Evolutionary conservation across 2,797 vertebrate genomes (phyloP), one percentile per base, ranked within the genome.

Genomic region (Platyrinchus mystaceus): DNA sequence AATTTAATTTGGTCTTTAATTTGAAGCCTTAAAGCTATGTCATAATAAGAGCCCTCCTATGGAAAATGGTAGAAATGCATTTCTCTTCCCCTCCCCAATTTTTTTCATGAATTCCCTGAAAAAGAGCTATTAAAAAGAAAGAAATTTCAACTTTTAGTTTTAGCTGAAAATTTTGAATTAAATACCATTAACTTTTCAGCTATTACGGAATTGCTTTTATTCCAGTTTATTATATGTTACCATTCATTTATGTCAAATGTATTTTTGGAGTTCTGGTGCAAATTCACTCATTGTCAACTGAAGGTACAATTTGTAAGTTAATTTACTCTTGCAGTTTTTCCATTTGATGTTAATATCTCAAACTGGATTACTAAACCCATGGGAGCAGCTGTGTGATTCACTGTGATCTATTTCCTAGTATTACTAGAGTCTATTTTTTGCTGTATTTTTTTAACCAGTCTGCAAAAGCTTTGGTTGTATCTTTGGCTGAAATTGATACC

Each of bases 1-100:
- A 28, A 75, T 77, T 80, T 23, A 70, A 58, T 88, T 88, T 91
- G 88, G 10, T 24, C 28, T 90, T 86, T 73, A 88, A 56, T 84
- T 73, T 53, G 43, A 60, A 77, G 6, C 24, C 15, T 75, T 68
- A 78, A 83, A 80, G 7, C 16, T 71, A 8, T 46, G 7, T 39
- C 16, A 32, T 73, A 67, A 21, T 52, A 95, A 60, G 41, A 78
- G 44, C 2, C 10, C 2, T 7, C 1, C 5, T 47, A 9, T 41
- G 19, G 53, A 87, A 83, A 92, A 83, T 3, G 43, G 8, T 49
- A 67, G 49, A 70, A 82, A 60, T 30, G 50, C 7, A 0, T 59
- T 82, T 86, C 1, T 70, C 13, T 89, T 55, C n/a, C 5, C 3
- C 2, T 27, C 11, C 1, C 3, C 6, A 12, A 0, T 10, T 60